These are phyloP conservation scores for Dipus sagitta DNA, from an alignment of 2,797 vertebrate genomes.

Conservation along the genomic window DNA sequence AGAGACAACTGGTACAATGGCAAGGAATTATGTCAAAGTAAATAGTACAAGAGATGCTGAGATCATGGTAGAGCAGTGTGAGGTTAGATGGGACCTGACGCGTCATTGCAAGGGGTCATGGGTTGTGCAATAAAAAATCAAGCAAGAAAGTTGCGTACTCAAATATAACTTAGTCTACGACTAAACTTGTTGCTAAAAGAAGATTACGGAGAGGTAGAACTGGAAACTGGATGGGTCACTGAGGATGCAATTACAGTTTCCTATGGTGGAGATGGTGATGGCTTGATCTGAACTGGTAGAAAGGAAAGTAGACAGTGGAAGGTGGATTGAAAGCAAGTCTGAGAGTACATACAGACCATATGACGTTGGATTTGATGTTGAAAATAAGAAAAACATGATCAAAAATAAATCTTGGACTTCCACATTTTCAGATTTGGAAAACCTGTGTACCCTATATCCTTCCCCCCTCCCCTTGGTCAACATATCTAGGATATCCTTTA, in stretches of 20 bases:
- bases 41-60: not conserved
- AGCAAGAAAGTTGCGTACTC: not conserved
- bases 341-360: not conserved
- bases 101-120: too few species aligned
- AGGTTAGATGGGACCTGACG: accelerated
- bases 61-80: not conserved
- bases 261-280: not conserved
- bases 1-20: not conserved
- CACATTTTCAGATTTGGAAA: not conserved
- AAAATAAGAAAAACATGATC: not conserved
- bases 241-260: not conserved
- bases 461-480: not conserved
- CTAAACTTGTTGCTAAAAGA: not conserved
- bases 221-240: not conserved
- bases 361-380: not conserved
- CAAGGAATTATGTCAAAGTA: not conserved
- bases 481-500: not conserved
- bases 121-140: not conserved
- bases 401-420: not conserved
- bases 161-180: not conserved
- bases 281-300: not conserved
- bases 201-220: not conserved
- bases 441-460: not conserved
- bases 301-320: too few species aligned
- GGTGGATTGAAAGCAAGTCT: not conserved